Evolutionary conservation across 1,140 invertebrate species (phyloP), one percentile per base, ranked within the genome.

Genomic region (Riptortus pedestris): DNA sequence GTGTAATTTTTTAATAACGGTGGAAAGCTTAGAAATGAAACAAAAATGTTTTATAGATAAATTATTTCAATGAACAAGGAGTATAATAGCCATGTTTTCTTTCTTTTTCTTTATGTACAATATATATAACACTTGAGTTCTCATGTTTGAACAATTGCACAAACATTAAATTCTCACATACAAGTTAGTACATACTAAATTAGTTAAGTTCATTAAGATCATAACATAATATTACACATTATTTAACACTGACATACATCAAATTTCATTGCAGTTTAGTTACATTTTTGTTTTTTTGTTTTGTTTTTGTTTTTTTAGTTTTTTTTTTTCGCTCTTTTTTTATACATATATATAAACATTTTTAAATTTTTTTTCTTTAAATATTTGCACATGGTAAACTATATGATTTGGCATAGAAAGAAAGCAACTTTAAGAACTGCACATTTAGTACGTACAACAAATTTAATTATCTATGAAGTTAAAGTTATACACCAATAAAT

Each of bases 181-280:
- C 48, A 62, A 62, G 61, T 62, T 62, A 62, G 45, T 62, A 62
- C 61, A 52, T 62, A 62, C 61, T 62, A 62, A 62, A 62, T 62
- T 62, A 62, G 61, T 62, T 51, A 62, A 48, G 47, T 28, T 51
- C 45, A 29, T 27, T 48, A 60, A 62, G 61, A 51, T 62, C 47
- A 52, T 59, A 59, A 59, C 57, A 52, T 62, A 62, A 62, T 31
- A 62, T 62, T 51, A 62, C 33, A 27, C 38, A 20, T 51, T 62
- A 18, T 62, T 47, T 62, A 62, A 62, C 61, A 62, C 38, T 62
- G 61, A 62, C 61, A 51, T 48, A 62, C 45, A 62, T 62, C 43
- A 52, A 62, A 51, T 62, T 51, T 22, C 22, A 62, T 51, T 27
- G 29, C 26, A 29, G 16, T 31, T 59, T 18, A 18, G 58, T 27